phyloP scores from a whole-genome alignment of 53 echinoderm and acorn worm genomes.

The Stichopus horrens region DNA sequence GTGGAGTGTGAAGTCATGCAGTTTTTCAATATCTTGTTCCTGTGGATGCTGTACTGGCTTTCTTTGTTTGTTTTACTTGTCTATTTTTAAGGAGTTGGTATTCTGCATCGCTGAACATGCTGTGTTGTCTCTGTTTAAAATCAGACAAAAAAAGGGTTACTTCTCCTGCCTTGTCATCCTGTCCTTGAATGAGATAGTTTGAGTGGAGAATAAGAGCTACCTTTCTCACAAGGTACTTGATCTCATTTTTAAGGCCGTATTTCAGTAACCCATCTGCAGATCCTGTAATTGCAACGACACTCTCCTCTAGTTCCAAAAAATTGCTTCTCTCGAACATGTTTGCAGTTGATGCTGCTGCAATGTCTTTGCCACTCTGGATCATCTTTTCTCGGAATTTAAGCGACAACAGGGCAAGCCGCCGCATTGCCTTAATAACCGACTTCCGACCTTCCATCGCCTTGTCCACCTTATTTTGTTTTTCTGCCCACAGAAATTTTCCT shows the following conservation, averaged over 20 bases:
- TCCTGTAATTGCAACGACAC: neutral
- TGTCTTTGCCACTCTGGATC: neutral
- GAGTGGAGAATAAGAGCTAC: slow-evolving; percentile 55
- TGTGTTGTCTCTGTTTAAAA: slow-evolving; percentile 54
- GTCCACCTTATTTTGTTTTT: slow-evolving; percentile 54
- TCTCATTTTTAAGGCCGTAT: slow-evolving; percentile 55
- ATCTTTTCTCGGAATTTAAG: neutral
- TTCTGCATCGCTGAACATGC: slow-evolving; percentile 57
- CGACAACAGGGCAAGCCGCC: slow-evolving; percentile 37
- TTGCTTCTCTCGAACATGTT: neutral
- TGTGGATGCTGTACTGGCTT: slow-evolving; percentile 56
- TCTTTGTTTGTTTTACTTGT: slow-evolving; percentile 37
- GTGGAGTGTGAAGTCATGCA: slow-evolving; percentile 40
- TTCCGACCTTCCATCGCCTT: slow-evolving; percentile 55
- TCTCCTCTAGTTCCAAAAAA: neutral
- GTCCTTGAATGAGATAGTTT: slow-evolving; percentile 43
- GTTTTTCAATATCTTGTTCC: slow-evolving; percentile 52
- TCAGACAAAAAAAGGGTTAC: slow-evolving; percentile 60
- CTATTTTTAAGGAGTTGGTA: slow-evolving; percentile 48
- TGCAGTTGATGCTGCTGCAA: neutral
- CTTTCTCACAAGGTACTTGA: slow-evolving; percentile 60
- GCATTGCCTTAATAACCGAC: slow-evolving; percentile 61
- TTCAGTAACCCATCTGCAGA: slow-evolving; percentile 38
- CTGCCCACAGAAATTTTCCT: slow-evolving; percentile 59
- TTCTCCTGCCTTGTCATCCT: slow-evolving; percentile 41